Base-by-base conservation (phyloP, 92 coral and sea anemone genomes). In the Epizoanthus illoricatus region DNA sequence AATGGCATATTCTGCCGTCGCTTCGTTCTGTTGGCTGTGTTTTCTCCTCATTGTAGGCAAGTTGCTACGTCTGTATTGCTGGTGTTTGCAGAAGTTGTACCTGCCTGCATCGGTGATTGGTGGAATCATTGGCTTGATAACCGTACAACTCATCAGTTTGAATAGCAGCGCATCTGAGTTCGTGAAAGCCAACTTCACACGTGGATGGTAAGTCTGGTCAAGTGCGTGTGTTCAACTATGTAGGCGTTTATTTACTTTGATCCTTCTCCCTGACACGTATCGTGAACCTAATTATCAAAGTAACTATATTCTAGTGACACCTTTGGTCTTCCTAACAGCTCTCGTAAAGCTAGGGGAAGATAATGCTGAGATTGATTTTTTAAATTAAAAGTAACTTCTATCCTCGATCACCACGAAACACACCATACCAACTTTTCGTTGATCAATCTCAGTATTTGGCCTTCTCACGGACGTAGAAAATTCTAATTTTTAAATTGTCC, bases 21-120 rank as follows among this genome's bases (percentile, higher is more conserved):
- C 95, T 15, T 89, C 92, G 11, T 92, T 92, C 74, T 92, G 95
- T 60, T 92, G 92, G 92, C 85, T 92, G 75, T 92, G 90, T 64
- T 92, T 92, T 85, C 89, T 92, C 13, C 95, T 92, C 36, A 85
- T 89, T 69, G 47, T 89, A 16, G 95, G 95, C 57, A 92, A 92
- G 74, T 81, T 92, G 39, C 85, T 92, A 17, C 90, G 95, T 2
- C 87, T 92, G 24, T 92, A 92, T 49, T 81, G 86, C 47, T 89
- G 92, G 91, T 71, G 87, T 20, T 89, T 92, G 5, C 95, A 92
- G 85, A 89, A 92, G 88, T 91, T 92, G 4, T 92, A 92, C 11
- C 92, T 92, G 17, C 92, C 95, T 42, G 95, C 95, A 2, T 92
- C 95, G 0, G 95, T 92, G 1, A 92, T 92, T 4, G 95, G 95